Conservation (phyloP, 1,140 invertebrate genomes). For the Panulirus ornatus region DNA sequence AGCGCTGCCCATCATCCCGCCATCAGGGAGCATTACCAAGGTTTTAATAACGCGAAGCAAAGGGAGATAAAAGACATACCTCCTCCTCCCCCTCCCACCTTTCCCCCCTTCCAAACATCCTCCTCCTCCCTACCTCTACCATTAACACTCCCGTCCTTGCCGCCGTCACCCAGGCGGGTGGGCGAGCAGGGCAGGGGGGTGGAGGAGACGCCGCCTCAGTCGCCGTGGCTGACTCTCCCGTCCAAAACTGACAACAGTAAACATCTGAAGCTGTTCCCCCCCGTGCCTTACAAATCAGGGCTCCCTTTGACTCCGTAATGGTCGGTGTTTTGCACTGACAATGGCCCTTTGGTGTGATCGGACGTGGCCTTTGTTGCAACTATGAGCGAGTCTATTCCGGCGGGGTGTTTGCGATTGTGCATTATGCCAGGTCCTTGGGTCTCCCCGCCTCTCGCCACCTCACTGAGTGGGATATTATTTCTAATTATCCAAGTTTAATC, state of each 20-base stretch:
- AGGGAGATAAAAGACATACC: conserved; percentile 58
- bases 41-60: conserved; percentile 46
- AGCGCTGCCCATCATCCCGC: conserved; percentile 59
- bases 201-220: conserved; percentile 11
- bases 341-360: conserved; percentile 69
- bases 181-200: too few relatives aligned
- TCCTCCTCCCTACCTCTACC: background rate
- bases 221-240: conserved; percentile 46
- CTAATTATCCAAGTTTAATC: conserved; percentile 55
- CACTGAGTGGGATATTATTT: conserved; percentile 51
- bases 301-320: conserved; percentile 67
- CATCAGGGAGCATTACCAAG: conserved; percentile 64
- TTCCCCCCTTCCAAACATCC: background rate
- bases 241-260: conserved; percentile 66
- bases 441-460: conserved; percentile 29
- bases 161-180: too few relatives aligned
- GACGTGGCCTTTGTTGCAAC: conserved; percentile 71
- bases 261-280: conserved; percentile 63
- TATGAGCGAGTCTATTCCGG: conserved; percentile 62
- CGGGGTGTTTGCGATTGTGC: conserved; percentile 43
- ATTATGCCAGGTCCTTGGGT: conserved; percentile 28
- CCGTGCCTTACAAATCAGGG: conserved; percentile 67
- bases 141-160: background rate
- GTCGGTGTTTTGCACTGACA: conserved; percentile 70
- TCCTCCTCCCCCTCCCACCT: background rate